phyloP scores from a whole-genome alignment of 2,113 vertebrate genomes.

The Hassar affinis region DNA sequence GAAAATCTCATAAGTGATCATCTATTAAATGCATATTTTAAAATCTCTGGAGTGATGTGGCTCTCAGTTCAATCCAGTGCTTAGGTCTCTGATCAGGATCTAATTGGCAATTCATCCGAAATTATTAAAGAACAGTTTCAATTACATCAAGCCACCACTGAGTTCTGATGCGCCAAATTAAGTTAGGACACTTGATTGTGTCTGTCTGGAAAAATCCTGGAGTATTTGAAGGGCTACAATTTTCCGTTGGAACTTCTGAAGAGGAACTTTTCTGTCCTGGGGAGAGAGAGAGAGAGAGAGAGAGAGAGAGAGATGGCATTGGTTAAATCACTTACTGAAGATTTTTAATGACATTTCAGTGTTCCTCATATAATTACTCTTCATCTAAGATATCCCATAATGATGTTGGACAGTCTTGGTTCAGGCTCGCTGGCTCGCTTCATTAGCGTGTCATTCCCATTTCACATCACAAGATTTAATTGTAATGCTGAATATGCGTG shows the following conservation, averaged over 20 bases:
- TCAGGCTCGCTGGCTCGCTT: slow-evolving; percentile 99
- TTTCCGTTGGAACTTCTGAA: slow-evolving; percentile 75
- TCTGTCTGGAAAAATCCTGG: slow-evolving; percentile 77
- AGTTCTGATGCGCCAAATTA: slow-evolving; percentile 88
- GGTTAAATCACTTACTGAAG: slow-evolving; percentile 99
- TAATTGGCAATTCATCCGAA: slow-evolving; percentile 99
- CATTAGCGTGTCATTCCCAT: slow-evolving; percentile 99
- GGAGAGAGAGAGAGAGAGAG: slow-evolving; percentile 32
- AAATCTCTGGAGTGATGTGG: slow-evolving; percentile 80
- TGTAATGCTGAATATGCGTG: slow-evolving; percentile 99
- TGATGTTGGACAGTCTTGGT: slow-evolving; percentile 99
- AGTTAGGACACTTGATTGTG: slow-evolving; percentile 87
- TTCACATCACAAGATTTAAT: slow-evolving; percentile 99
- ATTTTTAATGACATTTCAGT: slow-evolving; percentile 99
- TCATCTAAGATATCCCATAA: slow-evolving; percentile 99
- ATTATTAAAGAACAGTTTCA: slow-evolving; percentile 99
- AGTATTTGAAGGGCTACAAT: slow-evolving; percentile 51
- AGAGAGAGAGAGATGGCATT: slow-evolving; percentile 72
- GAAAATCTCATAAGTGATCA: slow-evolving; percentile 11
- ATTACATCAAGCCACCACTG: slow-evolving; percentile 88
- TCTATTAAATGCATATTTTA: slow-evolving; percentile 62
- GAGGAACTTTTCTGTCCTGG: slow-evolving; percentile 80
- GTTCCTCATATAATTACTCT: slow-evolving; percentile 99
- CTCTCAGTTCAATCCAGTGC: slow-evolving; percentile 91
- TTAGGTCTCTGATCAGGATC: slow-evolving; percentile 88